Evolutionary conservation across 2,797 vertebrate genomes (phyloP).

Genomic region (Podarcis siculus): DNA sequence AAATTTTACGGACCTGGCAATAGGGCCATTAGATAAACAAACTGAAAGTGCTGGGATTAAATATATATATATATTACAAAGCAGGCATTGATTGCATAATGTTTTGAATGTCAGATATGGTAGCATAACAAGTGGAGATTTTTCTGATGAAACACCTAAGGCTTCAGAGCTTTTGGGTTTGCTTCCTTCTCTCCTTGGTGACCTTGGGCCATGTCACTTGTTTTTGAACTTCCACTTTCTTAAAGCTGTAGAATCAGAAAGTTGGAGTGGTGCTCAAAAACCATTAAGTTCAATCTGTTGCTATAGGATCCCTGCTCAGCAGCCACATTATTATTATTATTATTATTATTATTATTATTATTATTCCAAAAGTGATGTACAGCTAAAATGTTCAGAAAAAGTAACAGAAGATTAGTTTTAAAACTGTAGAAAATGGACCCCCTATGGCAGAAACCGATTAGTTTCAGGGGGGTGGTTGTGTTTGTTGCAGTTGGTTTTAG

Average conservation of each 20-base stretch:
- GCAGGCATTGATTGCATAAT: constrained; percentile 36
- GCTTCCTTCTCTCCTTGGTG: background rate
- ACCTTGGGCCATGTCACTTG: background rate
- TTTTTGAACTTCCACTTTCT: background rate
- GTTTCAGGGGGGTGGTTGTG: too few species aligned
- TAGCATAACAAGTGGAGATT: constrained; percentile 47
- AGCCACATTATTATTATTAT: too few species aligned
- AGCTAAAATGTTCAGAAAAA: too few species aligned
- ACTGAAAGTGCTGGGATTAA: background rate
- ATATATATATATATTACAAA: constrained; percentile 9
- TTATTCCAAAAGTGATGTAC: too few species aligned
- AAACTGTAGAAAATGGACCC: too few species aligned
- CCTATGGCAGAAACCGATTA: too few species aligned
- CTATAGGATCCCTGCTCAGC: background rate
- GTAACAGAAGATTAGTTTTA: too few species aligned
- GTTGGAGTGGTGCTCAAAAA: background rate
- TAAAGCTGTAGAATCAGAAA: background rate
- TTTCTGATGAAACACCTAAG: constrained; percentile 39
- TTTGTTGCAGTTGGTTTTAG: too few species aligned
- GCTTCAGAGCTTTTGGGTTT: too few species aligned
- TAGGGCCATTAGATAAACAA: constrained; percentile 30
- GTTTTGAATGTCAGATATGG: constrained; percentile 49
- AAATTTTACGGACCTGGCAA: constrained; percentile 21
- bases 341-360: too few species aligned
- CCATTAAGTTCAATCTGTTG: background rate